Conservation (phyloP, 2,797 vertebrate species). For the Lithobates pipiens region DNA sequence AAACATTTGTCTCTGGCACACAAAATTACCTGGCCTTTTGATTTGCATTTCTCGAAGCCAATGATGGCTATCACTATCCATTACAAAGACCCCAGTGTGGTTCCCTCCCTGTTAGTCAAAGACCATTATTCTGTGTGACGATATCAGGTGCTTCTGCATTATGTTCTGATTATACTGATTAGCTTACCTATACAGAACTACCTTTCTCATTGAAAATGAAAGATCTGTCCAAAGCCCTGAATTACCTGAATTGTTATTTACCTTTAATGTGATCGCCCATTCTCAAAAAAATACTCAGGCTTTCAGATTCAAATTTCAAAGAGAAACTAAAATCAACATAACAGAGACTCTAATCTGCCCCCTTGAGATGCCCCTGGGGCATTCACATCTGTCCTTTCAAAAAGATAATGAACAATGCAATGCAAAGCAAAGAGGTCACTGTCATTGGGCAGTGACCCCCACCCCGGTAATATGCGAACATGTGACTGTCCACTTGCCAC, state of each 20-base stretch:
- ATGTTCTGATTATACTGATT: slow-evolving; percentile 53
- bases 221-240: neutral
- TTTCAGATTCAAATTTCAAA: slow-evolving; percentile 52
- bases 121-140: slow-evolving; percentile 8
- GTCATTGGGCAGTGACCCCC: neutral
- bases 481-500: neutral
- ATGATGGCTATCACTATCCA: slow-evolving; percentile 44
- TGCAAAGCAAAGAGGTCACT: slow-evolving; percentile 1
- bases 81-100: slow-evolving; percentile 40
- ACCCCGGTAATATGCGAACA: neutral
- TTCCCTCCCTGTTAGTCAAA: slow-evolving; percentile 29
- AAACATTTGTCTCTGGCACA: no score
- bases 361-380: slow-evolving; percentile 6
- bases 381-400: slow-evolving; percentile 13
- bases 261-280: slow-evolving; percentile 18
- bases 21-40: neutral
- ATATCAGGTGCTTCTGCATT: slow-evolving; percentile 41
- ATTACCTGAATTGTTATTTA: slow-evolving; percentile 43
- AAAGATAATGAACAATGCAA: slow-evolving; percentile 12
- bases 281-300: neutral
- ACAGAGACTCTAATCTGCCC: slow-evolving; percentile 24
- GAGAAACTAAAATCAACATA: slow-evolving; percentile 50
- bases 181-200: slow-evolving; percentile 35
- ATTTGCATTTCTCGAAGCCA: neutral
- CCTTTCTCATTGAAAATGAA: slow-evolving; percentile 26